Percentiles rank a stretch among this genome's conserved stretches.
Evolutionary conservation across 2,797 vertebrate genomes (phyloP).

Genomic region (Notolepis coatsorum): DNA sequence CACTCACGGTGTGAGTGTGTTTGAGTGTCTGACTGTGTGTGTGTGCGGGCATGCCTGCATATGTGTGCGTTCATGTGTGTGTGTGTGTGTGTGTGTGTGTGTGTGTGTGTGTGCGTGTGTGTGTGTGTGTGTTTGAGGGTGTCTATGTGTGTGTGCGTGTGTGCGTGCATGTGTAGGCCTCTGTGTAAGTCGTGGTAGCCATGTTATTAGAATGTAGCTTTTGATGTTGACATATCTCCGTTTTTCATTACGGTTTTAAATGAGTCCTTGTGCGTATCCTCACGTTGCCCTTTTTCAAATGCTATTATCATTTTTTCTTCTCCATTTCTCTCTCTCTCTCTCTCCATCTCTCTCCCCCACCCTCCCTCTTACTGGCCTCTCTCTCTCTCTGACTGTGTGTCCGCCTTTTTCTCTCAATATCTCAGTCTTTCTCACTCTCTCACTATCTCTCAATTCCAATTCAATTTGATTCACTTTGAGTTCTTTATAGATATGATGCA

Average conservation of each 20-base stretch:
- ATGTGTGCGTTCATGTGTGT: background rate
- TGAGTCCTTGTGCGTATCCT: constrained; percentile 12
- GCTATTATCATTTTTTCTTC: constrained; percentile 35
- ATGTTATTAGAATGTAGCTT: constrained; percentile 20
- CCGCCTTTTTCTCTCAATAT: too few relatives aligned
- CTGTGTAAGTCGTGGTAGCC: constrained; percentile 1
- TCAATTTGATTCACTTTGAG: too few relatives aligned
- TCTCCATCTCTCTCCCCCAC: too few relatives aligned
- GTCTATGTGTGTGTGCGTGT: background rate
- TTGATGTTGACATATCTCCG: constrained; percentile 19
- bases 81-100: constrained; percentile 14
- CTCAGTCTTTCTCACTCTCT: too few relatives aligned
- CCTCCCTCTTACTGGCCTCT: too few relatives aligned
- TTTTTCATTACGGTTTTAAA: constrained; percentile 17
- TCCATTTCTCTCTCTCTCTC: too few relatives aligned
- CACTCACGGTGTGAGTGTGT: constrained; percentile 3
- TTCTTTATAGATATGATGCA: too few relatives aligned
- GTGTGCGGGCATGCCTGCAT: background rate
- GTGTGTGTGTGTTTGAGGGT: constrained; percentile 10
- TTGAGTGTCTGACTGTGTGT: too few relatives aligned
- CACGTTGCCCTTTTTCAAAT: constrained; percentile 21
- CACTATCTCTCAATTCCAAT: too few relatives aligned
- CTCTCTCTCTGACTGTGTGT: too few relatives aligned
- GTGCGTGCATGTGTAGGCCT: too few relatives aligned
- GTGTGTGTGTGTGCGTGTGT: constrained; percentile 5